phyloP scores from a whole-genome alignment of 2,113 vertebrate species.

The Pangasianodon hypophthalmus region DNA sequence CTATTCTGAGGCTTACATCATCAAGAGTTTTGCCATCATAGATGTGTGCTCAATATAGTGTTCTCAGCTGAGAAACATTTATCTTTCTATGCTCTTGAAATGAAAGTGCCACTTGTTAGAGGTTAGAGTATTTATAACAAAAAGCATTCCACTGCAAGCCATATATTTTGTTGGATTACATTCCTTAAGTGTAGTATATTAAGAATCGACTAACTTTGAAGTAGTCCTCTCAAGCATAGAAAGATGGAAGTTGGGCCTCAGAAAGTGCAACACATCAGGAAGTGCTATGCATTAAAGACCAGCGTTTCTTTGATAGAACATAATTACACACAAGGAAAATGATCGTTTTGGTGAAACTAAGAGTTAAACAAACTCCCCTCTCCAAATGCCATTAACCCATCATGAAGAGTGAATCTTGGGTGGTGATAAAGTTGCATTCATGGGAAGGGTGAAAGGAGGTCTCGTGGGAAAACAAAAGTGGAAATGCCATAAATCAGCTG shows the following conservation, averaged over 20 bases:
- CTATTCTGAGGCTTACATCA: neutral
- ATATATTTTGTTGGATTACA: neutral
- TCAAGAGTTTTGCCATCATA: neutral
- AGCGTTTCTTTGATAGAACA: neutral
- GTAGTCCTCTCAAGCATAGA: neutral
- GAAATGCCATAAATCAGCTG: constrained; percentile 83
- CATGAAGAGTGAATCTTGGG: constrained; percentile 52
- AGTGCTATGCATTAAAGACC: too few species aligned
- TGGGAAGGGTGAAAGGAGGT: constrained; percentile 63
- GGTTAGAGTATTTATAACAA: neutral
- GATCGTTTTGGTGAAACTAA: constrained; percentile 66
- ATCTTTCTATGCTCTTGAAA: constrained; percentile 34
- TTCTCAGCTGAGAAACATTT: constrained; percentile 48
- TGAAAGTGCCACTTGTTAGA: constrained; percentile 16
- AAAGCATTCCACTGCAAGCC: neutral
- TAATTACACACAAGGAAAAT: constrained; percentile 34
- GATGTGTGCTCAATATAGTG: constrained; percentile 10
- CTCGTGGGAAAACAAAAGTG: constrained; percentile 68
- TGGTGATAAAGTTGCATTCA: constrained; percentile 52
- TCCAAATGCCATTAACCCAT: constrained; percentile 68
- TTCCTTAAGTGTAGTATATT: neutral
- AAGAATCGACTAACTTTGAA: neutral
- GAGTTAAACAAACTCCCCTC: constrained; percentile 69
- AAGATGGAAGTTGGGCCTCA: neutral
- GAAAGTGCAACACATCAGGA: neutral